phyloP scores from a whole-genome alignment of 2,888 invertebrate species.

The Plagodis dolabraria region DNA sequence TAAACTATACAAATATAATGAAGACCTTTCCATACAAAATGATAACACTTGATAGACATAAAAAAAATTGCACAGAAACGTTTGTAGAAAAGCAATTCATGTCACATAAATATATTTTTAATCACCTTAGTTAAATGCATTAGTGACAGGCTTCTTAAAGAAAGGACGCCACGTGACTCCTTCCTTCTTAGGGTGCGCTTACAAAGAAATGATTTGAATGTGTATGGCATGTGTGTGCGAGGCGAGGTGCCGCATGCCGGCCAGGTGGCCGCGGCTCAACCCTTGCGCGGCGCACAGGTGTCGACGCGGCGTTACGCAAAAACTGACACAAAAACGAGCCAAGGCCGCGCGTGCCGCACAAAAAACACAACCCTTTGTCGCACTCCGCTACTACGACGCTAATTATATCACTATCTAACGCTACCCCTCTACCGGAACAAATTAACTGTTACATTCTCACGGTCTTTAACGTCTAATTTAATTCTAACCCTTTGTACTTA shows the following conservation, averaged over 20 bases:
- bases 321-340: constrained; percentile 48
- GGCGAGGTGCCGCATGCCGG: constrained; percentile 3
- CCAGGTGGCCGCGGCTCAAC: constrained; percentile 22
- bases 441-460: constrained; percentile 63
- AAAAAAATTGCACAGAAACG: no score
- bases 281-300: constrained; percentile 43
- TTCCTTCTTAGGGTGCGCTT: neutral
- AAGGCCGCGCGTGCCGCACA: constrained; percentile 54
- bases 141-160: no score
- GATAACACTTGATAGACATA: no score
- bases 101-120: no score
- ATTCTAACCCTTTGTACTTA: constrained; percentile 32
- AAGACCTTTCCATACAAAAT: no score
- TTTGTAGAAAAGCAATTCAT: no score
- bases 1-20: no score
- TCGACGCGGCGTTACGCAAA: constrained; percentile 43
- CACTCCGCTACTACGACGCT: constrained; percentile 45
- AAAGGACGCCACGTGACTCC: constrained; percentile 2
- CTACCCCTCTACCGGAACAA: constrained; percentile 59
- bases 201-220: constrained; percentile 4
- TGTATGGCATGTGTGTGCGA: neutral
- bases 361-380: constrained; percentile 65
- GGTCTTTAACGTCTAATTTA: constrained; percentile 32
- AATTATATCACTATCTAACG: constrained; percentile 60
- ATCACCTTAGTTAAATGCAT: no score